Evolutionary conservation across 2,113 vertebrate genomes (phyloP).

Genomic region (Neolamprologus hecqui): DNA sequence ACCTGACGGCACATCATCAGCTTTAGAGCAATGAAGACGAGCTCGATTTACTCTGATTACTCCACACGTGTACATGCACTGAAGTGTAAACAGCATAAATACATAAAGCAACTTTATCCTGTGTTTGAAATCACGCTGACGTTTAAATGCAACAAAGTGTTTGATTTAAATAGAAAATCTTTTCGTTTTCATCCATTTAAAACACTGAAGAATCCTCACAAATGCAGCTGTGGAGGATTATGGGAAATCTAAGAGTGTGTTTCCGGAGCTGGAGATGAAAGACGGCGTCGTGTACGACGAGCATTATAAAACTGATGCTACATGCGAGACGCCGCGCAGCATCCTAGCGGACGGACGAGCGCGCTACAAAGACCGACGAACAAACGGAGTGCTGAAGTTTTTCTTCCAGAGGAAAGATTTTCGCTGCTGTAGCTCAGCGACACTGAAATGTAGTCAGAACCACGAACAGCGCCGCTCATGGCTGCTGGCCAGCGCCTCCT

Average conservation of each 20-base stretch:
- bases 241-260: not conserved
- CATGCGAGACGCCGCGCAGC: accelerated
- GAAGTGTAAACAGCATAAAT: not conserved
- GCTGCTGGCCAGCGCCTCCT: accelerated
- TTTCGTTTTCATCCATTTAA: not conserved
- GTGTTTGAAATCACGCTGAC: not conserved
- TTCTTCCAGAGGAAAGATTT: not conserved
- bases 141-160: not conserved
- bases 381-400: not conserved
- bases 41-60: accelerated
- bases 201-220: accelerated
- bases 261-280: not conserved
- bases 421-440: not conserved
- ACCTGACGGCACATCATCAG: not conserved
- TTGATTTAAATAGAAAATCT: not conserved
- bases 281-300: accelerated
- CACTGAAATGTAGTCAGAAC: not conserved
- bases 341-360: accelerated
- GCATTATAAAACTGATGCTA: not conserved
- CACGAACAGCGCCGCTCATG: not conserved
- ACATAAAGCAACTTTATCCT: not conserved
- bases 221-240: not conserved
- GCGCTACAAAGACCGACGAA: accelerated
- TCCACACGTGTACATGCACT: not conserved
- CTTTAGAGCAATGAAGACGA: accelerated